These are phyloP conservation scores for Drosophila tristis DNA, from an alignment of 1,140 invertebrate species.

Conservation along the genomic window DNA sequence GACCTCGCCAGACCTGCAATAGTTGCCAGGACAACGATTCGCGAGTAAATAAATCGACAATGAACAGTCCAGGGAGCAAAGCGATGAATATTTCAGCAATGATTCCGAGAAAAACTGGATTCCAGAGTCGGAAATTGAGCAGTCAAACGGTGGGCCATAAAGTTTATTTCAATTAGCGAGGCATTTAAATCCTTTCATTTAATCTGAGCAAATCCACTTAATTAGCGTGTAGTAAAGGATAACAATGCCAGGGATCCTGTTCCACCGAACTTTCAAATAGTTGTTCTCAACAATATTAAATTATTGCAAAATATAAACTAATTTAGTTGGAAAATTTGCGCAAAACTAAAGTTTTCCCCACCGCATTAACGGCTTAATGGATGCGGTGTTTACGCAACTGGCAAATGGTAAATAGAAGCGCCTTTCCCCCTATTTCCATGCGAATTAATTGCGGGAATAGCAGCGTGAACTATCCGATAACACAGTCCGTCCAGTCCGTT, in stretches of 20 bases:
- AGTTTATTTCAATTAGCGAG: conserved; percentile 24
- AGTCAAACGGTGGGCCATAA: neutral
- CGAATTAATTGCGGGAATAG: conserved; percentile 12
- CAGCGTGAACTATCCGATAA: neutral
- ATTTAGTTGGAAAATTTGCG: no score
- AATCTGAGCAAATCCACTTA: conserved; percentile 3
- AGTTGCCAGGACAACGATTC: conserved; percentile 40
- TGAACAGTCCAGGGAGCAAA: conserved; percentile 32
- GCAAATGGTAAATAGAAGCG: neutral
- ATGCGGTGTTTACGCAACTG: neutral
- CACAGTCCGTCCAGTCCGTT: conserved; percentile 1
- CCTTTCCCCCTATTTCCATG: neutral
- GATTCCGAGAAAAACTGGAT: conserved; percentile 3
- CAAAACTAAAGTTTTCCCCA: no score
- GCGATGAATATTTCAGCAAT: conserved; percentile 34
- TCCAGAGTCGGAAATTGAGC: neutral
- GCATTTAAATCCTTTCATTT: conserved; percentile 24
- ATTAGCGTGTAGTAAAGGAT: neutral
- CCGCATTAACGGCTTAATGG: neutral
- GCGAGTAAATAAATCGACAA: conserved; percentile 34
- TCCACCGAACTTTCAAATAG: no score
- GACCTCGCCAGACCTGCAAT: conserved; percentile 12
- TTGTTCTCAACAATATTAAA: no score
- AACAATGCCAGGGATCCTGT: no score
- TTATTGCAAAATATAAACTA: no score